Conservation (phyloP, 2,113 vertebrate genomes). For the Strigops habroptila region DNA sequence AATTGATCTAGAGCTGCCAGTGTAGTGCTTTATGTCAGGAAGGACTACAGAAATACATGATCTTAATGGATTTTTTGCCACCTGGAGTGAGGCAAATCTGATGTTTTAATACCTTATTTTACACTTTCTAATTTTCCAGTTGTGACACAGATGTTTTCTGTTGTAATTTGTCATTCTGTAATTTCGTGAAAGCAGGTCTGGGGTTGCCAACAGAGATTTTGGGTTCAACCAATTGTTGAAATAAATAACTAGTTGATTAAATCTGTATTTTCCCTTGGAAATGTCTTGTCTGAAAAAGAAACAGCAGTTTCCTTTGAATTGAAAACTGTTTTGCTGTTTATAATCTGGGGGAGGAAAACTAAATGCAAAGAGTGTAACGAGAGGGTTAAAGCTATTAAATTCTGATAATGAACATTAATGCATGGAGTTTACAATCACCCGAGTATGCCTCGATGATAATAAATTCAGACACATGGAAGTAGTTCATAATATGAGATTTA, state of each 20-base stretch:
- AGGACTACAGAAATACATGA: background rate
- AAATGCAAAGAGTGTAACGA: background rate
- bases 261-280: background rate
- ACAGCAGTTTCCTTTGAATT: background rate
- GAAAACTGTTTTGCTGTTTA: background rate
- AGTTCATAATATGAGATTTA: background rate
- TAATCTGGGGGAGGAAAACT: background rate
- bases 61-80: background rate
- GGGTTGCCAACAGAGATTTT: background rate
- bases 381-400: background rate
- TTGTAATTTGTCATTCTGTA: background rate
- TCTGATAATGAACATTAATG: background rate
- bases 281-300: background rate
- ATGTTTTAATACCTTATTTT: background rate
- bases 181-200: background rate
- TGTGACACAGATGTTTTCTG: background rate
- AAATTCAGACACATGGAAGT: background rate
- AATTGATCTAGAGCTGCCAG: background rate
- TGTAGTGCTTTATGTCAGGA: background rate
- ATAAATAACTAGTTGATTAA: background rate
- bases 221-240: background rate
- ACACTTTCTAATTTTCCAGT: background rate
- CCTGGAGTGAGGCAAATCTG: background rate
- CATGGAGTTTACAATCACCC: background rate
- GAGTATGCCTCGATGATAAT: background rate